phyloP scores from a whole-genome alignment of 2,113 vertebrate species.

The Pristiophorus japonicus region DNA sequence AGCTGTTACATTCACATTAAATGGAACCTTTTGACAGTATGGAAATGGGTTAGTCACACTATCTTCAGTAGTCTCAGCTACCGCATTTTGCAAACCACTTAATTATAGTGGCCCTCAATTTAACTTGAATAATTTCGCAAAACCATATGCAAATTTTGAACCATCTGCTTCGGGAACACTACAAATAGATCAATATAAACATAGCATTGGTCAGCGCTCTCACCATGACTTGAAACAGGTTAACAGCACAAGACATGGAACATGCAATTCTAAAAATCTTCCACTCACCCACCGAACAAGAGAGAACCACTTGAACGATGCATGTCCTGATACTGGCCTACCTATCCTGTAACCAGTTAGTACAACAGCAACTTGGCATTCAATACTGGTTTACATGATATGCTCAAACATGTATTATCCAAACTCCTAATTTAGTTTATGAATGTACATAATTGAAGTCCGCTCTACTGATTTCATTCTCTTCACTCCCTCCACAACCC shows the following conservation, averaged over 20 bases:
- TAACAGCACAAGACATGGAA: not conserved
- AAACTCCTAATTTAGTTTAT: not conserved
- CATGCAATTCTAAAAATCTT: not conserved
- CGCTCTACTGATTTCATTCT: not conserved
- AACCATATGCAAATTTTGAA: not conserved
- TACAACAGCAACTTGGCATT: not conserved
- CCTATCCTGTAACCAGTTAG: not conserved
- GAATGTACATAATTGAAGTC: not conserved
- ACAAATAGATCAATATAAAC: not conserved
- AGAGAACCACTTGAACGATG: not conserved
- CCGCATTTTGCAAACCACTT: not conserved
- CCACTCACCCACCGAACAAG: not conserved
- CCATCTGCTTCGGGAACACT: not conserved
- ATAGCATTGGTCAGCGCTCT: not conserved
- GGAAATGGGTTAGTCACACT: not conserved
- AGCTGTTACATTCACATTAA: not conserved
- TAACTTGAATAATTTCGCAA: conserved; percentile 4
- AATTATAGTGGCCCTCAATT: not conserved
- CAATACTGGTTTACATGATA: not conserved
- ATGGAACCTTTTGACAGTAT: not conserved
- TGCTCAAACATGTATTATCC: not conserved
- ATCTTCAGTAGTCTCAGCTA: not conserved
- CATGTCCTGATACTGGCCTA: not conserved
- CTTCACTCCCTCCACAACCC: not conserved
- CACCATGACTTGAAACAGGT: not conserved